Percentiles rank a stretch among this genome's conserved stretches.
phyloP scores from a whole-genome alignment of 2,113 vertebrate species.

The Catharus fuscescens region DNA sequence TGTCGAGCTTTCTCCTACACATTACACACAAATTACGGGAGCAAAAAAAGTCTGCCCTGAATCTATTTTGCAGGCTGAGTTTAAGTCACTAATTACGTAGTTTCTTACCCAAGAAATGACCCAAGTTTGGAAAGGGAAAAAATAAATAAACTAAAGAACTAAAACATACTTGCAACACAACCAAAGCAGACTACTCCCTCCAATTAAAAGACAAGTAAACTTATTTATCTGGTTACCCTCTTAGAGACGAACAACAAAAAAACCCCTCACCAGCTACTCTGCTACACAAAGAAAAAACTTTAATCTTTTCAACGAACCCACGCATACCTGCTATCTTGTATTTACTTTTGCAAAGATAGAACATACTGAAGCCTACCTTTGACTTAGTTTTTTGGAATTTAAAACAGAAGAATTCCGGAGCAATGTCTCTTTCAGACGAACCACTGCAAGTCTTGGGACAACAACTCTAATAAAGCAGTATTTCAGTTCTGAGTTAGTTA shows the following conservation, averaged over 20 bases:
- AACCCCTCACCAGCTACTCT: neutral
- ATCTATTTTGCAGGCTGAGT: neutral
- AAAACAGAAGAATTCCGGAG: neutral
- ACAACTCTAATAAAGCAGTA: neutral
- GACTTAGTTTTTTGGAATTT: neutral
- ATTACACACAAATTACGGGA: neutral
- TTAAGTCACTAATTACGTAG: neutral
- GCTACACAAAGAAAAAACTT: neutral
- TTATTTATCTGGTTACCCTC: neutral
- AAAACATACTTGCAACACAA: neutral
- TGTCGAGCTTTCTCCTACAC: neutral
- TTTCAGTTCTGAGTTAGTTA: neutral
- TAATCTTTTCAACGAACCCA: neutral
- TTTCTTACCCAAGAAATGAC: neutral
- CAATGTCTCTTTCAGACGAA: neutral
- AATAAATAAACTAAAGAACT: neutral
- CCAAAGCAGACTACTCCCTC: neutral
- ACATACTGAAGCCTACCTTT: neutral
- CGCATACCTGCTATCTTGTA: neutral
- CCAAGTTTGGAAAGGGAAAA: neutral
- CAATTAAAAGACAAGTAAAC: neutral
- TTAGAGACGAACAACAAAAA: neutral
- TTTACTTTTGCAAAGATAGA: neutral
- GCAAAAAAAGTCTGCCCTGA: neutral
- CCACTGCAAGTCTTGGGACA: neutral